Conservation (phyloP, 2,888 invertebrate species). For the Adelognathus sp. region DNA sequence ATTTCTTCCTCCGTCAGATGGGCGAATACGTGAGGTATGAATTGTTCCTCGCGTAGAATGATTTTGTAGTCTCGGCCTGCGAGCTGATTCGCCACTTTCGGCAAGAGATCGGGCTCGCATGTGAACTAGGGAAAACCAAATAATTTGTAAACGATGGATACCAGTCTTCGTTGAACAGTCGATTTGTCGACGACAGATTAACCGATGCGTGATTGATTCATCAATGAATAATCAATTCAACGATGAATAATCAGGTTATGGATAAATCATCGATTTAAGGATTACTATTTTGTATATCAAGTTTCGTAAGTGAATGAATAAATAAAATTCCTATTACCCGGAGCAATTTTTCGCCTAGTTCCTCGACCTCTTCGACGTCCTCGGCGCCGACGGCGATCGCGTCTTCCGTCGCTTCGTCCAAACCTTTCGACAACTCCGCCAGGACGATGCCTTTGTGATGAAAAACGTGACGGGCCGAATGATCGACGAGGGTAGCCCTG, state of each 20-base stretch:
- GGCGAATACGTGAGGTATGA: constrained; percentile 81
- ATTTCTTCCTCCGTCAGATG: constrained; percentile 82
- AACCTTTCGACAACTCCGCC: constrained; percentile 79
- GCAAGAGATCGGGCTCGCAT: constrained; percentile 82
- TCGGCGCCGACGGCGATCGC: constrained; percentile 88
- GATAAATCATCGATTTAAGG: background rate
- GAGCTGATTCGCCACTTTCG: constrained; percentile 81
- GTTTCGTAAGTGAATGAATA: background rate
- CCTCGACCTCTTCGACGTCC: constrained; percentile 84
- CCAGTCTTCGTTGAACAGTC: background rate
- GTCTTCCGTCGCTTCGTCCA: constrained; percentile 85
- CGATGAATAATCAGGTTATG: background rate
- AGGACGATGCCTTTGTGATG: constrained; percentile 85
- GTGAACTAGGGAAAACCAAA: constrained; percentile 82
- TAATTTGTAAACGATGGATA: background rate
- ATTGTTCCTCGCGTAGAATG: constrained; percentile 81
- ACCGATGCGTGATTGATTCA: too few relatives aligned
- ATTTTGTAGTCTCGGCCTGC: constrained; percentile 81
- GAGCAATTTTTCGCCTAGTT: constrained; percentile 76
- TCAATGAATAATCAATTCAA: too few relatives aligned
- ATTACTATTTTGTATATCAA: background rate
- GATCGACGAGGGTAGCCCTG: constrained; percentile 82
- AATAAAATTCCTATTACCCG: constrained; percentile 67
- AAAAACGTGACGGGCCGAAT: constrained; percentile 82
- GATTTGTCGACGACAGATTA: background rate